phyloP scores from a whole-genome alignment of 2,888 invertebrate species.

The Syritta pipiens region DNA sequence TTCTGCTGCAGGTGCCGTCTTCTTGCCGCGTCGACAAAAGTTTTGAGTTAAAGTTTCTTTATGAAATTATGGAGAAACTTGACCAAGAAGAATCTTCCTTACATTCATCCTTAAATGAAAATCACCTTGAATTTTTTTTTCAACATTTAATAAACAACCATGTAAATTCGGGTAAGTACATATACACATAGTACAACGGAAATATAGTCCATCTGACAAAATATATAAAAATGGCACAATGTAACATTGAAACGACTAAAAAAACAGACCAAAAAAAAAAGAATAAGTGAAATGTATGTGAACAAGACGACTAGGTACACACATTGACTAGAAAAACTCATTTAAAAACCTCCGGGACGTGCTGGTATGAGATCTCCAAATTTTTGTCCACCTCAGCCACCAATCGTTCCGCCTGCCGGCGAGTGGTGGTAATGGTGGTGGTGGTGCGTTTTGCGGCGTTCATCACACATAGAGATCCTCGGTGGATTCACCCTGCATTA shows the following conservation, averaged over 20 bases:
- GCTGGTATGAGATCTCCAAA: constrained; percentile 7
- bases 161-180: constrained; percentile 37
- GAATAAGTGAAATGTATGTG: constrained; percentile 1
- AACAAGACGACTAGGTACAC: constrained; percentile 13
- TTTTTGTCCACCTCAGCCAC: not conserved
- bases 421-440: too few relatives aligned
- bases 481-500: constrained; percentile 77
- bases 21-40: too few relatives aligned
- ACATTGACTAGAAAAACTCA: constrained; percentile 51
- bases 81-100: not conserved
- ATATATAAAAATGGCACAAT: constrained; percentile 43
- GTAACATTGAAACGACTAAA: constrained; percentile 17
- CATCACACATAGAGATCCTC: constrained; percentile 77
- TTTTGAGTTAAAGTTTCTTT: too few relatives aligned
- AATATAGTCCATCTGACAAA: constrained; percentile 37
- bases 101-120: not conserved
- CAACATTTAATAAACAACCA: constrained; percentile 55
- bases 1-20: too few relatives aligned
- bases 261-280: constrained; percentile 10
- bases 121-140: not conserved
- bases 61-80: too few relatives aligned
- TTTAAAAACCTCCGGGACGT: constrained; percentile 1
- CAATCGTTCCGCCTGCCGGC: too few relatives aligned
- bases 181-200: constrained; percentile 25
- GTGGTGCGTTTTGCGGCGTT: not conserved